Evolutionary conservation across 1,140 invertebrate genomes (phyloP), one percentile per base, ranked within the genome.

Genomic region (Aphis gossypii): DNA sequence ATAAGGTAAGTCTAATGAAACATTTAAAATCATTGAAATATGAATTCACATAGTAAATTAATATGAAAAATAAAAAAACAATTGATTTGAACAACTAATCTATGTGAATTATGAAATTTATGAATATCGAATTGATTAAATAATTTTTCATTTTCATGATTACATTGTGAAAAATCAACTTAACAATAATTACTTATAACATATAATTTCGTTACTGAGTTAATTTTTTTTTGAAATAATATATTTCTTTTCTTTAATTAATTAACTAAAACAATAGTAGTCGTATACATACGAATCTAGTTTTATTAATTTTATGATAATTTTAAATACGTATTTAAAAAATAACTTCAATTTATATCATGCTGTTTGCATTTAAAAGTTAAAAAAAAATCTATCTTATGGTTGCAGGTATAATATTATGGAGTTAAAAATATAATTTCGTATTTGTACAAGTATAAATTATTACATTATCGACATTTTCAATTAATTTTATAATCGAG

Each of bases 371-470:
- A 18, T 18, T 51, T 51, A 18, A 76, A 76, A n/a, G 14, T n/a
- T 4, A n/a, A 76, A 76, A 0, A 0, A 35, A 76, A 4, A n/a
- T n/a, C 60, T 21, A 76, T 76, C 30, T n/a, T 14, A 76, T n/a
- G 30, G n/a, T 14, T 18, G 14, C 60, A n/a, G 14, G n/a, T n/a
- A 4, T 76, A 76, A 76, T 76, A 76, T n/a, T n/a, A n/a, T n/a
- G n/a, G 5, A 76, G 30, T 76, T n/a, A n/a, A 9, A n/a, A 35
- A 14, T 5, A 76, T n/a, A 14, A 76, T 76, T 76, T n/a, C n/a
- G n/a, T 76, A 76, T 76, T n/a, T 76, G n/a, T 76, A 76, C 60
- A 76, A 35, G 18, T n/a, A 76, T n/a, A n/a, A 76, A 76, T 76
- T 76, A 76, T 76, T 76, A 76, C 60, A 76, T 18, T n/a, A n/a